Percentiles rank a stretch among this genome's conserved stretches.
Conservation (phyloP, 1,140 invertebrate species). For the Drosophila sucinea region DNA sequence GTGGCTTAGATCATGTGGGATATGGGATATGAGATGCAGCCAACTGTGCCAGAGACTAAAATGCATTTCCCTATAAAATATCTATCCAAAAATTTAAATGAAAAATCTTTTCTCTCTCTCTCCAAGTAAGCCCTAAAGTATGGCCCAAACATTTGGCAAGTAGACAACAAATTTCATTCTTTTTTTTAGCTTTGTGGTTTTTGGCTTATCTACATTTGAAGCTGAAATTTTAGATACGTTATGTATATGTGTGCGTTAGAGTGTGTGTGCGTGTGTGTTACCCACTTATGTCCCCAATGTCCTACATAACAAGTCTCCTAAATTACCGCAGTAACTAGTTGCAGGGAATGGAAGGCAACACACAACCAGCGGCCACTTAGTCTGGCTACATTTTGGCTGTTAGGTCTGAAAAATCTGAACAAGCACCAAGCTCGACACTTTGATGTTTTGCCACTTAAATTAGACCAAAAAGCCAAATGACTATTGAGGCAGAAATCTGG, state of each 20-base stretch:
- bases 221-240: neutral
- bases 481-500: slow-evolving; percentile 32
- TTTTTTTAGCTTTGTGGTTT: slow-evolving; percentile 31
- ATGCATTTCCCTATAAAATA: slow-evolving; percentile 68
- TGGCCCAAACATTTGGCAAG: slow-evolving; percentile 31
- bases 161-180: slow-evolving; percentile 9
- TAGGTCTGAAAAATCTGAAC: slow-evolving; percentile 40
- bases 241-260: neutral
- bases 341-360: slow-evolving; percentile 20
- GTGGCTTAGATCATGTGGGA: slow-evolving; percentile 45
- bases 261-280: slow-evolving; percentile 16
- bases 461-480: slow-evolving; percentile 43
- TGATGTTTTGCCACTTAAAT: slow-evolving; percentile 52
- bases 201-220: slow-evolving; percentile 49
- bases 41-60: slow-evolving; percentile 40
- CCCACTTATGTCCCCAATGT: slow-evolving; percentile 22
- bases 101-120: slow-evolving; percentile 34
- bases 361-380: slow-evolving; percentile 45
- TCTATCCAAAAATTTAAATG: slow-evolving; percentile 74
- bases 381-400: slow-evolving; percentile 18
- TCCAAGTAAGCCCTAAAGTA: slow-evolving; percentile 29
- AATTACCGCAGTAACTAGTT: slow-evolving; percentile 38
- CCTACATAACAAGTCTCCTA: slow-evolving; percentile 51
- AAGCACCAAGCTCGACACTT: slow-evolving; percentile 25
- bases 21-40: slow-evolving; percentile 19